Percentiles rank a stretch among this genome's conserved stretches.
Conservation (phyloP, 2,888 invertebrate species). For the Mesorhabditis belari region DNA sequence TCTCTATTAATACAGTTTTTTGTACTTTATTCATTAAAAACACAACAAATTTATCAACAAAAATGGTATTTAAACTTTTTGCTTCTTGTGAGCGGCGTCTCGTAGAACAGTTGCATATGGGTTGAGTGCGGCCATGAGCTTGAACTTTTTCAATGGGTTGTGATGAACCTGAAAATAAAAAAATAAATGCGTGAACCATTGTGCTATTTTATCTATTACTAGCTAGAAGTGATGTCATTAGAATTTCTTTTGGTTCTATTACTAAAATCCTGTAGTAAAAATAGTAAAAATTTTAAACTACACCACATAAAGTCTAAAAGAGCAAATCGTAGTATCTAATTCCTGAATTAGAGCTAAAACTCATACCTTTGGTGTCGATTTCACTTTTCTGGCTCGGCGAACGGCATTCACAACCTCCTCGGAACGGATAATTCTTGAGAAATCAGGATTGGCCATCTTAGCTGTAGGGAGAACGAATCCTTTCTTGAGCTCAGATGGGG, state of each 20-base stretch:
- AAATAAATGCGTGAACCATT: too few relatives aligned
- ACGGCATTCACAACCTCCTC: constrained; percentile 91
- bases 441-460: constrained; percentile 95
- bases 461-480: constrained; percentile 74
- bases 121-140: constrained; percentile 77
- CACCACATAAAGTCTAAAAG: too few relatives aligned
- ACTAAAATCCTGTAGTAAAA: too few relatives aligned
- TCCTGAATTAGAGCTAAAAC: background rate
- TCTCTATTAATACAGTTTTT: too few relatives aligned
- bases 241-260: too few relatives aligned
- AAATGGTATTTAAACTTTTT: constrained; percentile 24
- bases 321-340: too few relatives aligned
- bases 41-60: constrained; percentile 9
- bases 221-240: too few relatives aligned
- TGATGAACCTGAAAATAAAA: constrained; percentile 70
- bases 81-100: constrained; percentile 60
- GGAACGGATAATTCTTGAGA: constrained; percentile 81
- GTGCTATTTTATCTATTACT: too few relatives aligned
- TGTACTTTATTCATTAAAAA: too few relatives aligned
- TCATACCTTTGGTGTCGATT: constrained; percentile 8
- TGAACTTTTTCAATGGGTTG: constrained; percentile 84
- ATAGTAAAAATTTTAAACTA: too few relatives aligned
- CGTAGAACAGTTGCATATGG: constrained; percentile 86
- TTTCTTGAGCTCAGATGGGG: constrained; percentile 69
- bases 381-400: constrained; percentile 57